Evolutionary conservation across 53 echinoderm and acorn worm species (phyloP).

Genomic region (Paracentrotus lividus): DNA sequence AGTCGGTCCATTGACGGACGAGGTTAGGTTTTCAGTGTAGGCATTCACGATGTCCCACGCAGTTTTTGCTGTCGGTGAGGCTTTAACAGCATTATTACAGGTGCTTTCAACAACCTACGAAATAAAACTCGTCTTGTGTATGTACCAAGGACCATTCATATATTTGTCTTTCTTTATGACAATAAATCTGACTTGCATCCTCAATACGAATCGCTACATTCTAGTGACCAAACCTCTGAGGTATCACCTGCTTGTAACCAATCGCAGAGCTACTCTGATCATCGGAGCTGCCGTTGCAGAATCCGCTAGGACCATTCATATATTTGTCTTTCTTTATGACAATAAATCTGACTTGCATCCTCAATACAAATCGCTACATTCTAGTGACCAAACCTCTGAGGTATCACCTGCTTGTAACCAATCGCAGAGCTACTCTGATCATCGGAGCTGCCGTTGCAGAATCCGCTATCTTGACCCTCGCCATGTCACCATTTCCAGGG

Average conservation of each 20-base stretch:
- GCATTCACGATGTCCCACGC: neutral
- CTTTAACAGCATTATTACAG: neutral
- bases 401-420: neutral
- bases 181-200: neutral
- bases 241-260: neutral
- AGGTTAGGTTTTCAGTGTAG: no score
- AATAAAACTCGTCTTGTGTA: neutral
- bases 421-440: neutral
- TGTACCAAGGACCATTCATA: neutral
- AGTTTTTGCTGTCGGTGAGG: neutral
- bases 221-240: conserved; percentile 24
- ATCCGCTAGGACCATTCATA: no score
- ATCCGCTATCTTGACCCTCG: neutral
- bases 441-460: neutral
- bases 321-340: neutral
- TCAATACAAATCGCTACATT: neutral
- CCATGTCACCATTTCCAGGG: neutral
- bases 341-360: neutral
- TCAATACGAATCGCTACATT: neutral
- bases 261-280: neutral
- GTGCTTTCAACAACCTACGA: neutral
- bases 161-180: neutral
- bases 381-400: conserved; percentile 24
- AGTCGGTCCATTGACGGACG: no score
- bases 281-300: neutral